phyloP scores from a whole-genome alignment of 2,113 vertebrate species.

The Malaclemys terrapin region DNA sequence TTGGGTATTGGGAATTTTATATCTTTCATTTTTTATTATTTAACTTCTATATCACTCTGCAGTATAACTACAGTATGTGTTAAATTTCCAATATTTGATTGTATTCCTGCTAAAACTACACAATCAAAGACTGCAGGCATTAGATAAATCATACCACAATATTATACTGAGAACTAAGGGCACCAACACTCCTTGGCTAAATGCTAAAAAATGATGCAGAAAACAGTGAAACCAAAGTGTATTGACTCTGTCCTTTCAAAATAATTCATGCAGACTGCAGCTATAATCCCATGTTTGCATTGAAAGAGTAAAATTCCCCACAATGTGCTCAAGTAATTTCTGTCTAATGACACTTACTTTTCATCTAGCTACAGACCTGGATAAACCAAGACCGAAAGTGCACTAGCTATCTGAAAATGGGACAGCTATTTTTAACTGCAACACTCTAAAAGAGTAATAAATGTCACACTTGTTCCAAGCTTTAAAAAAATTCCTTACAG shows the following conservation, averaged over 20 bases:
- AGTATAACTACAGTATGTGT: not conserved
- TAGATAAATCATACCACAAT: not conserved
- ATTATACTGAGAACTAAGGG: not conserved
- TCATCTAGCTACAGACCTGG: not conserved
- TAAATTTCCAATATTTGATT: not conserved
- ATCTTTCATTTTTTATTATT: not conserved
- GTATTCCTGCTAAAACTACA: not conserved
- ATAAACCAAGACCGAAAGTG: constrained; percentile 20
- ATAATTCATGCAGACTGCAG: not conserved
- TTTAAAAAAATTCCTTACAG: constrained; percentile 38
- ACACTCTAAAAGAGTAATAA: constrained; percentile 31
- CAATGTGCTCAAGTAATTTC: not conserved
- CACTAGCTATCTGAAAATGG: not conserved
- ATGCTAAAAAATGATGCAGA: not conserved
- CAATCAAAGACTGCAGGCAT: not conserved
- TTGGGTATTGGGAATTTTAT: not conserved
- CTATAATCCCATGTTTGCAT: not conserved
- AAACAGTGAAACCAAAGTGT: not conserved
- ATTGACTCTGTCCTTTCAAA: not conserved
- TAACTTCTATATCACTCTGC: not conserved
- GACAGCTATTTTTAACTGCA: constrained; percentile 63
- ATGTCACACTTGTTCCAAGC: constrained; percentile 55
- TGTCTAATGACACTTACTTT: not conserved
- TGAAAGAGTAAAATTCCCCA: not conserved
- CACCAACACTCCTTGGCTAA: fast-evolving